Conservation (phyloP, 2,797 vertebrate species). For the Melopsittacus undulatus region DNA sequence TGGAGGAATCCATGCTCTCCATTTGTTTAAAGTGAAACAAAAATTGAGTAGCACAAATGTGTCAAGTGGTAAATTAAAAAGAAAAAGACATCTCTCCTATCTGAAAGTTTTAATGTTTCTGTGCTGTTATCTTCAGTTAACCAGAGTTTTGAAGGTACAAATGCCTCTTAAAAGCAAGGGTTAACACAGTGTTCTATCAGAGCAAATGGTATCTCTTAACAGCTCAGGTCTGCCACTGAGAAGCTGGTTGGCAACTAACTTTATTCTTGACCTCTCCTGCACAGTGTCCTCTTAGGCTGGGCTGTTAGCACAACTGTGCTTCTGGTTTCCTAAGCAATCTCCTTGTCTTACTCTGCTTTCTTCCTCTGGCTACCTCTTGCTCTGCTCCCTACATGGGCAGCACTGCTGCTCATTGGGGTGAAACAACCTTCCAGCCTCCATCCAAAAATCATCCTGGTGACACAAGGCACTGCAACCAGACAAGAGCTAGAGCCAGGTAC, state of each 20-base stretch:
- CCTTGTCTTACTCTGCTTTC: background rate
- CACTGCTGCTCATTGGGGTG: background rate
- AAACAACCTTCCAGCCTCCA: background rate
- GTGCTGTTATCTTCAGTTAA: background rate
- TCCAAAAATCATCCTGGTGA: background rate
- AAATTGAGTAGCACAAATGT: background rate
- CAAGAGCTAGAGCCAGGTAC: background rate
- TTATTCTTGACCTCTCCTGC: background rate
- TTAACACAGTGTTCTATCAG: background rate
- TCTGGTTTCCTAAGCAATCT: background rate
- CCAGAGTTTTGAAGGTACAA: background rate
- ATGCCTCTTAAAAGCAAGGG: background rate
- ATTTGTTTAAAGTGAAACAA: background rate
- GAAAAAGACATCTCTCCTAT: background rate
- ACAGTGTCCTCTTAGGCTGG: background rate
- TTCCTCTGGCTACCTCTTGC: background rate
- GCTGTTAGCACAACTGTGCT: background rate
- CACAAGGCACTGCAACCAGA: background rate
- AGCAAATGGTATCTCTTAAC: background rate
- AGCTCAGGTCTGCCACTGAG: background rate
- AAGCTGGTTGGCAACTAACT: background rate
- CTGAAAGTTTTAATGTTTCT: background rate
- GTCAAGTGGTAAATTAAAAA: background rate
- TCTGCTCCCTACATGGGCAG: background rate
- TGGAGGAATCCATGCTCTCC: background rate